phyloP scores from a whole-genome alignment of 2,888 invertebrate genomes.

The Blastobasis adustella region DNA sequence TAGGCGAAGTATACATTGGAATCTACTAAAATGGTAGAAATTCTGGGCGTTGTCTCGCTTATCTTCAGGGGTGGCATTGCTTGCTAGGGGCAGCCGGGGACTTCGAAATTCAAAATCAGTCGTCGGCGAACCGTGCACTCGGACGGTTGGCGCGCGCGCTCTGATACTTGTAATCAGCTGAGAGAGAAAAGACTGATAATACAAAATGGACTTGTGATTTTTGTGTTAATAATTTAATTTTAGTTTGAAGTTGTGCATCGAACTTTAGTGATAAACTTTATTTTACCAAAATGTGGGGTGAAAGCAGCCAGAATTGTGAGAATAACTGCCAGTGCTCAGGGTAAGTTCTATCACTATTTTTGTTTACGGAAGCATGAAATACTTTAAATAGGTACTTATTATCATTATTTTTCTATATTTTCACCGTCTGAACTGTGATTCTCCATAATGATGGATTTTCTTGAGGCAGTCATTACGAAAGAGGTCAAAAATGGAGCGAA shows the following conservation, averaged over 20 bases:
- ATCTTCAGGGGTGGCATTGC: conserved; percentile 35
- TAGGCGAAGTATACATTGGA: background rate
- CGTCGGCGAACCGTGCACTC: conserved; percentile 19
- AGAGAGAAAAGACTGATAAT: conserved; percentile 35
- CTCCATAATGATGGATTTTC: too few species aligned
- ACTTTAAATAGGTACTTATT: too few species aligned
- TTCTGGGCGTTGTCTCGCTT: conserved; percentile 20
- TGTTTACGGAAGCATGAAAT: background rate
- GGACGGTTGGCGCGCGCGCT: conserved; percentile 11
- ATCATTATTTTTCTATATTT: too few species aligned
- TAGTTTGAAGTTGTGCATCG: conserved; percentile 11
- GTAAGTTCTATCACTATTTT: conserved; percentile 33
- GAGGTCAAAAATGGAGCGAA: too few species aligned
- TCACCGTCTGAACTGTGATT: too few species aligned
- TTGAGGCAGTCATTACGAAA: too few species aligned
- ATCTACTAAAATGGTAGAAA: conserved; percentile 44
- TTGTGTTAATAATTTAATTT: conserved; percentile 20
- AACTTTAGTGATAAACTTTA: too few species aligned
- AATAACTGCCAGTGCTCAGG: conserved; percentile 63
- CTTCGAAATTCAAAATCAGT: conserved; percentile 19
- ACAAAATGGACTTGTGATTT: conserved; percentile 45
- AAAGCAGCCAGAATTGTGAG: conserved; percentile 55
- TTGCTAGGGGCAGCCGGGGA: conserved; percentile 4
- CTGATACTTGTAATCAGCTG: conserved; percentile 19
- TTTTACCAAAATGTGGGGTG: conserved; percentile 57